Evolutionary conservation across 1,140 invertebrate species (phyloP).

Genomic region (Brevipalpus yothersi): DNA sequence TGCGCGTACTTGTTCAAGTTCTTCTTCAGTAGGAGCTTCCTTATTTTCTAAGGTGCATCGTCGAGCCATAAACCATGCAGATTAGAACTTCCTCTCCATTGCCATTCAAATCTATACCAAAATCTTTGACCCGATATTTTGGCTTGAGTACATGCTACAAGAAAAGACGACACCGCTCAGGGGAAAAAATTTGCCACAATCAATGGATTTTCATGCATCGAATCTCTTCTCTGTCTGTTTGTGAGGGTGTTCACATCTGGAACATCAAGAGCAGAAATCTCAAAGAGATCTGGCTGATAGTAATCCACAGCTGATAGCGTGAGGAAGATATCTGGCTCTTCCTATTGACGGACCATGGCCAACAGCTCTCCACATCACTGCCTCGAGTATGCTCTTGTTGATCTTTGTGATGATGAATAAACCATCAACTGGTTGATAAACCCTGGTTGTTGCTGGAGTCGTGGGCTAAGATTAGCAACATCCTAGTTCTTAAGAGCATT

Average conservation of each 20-base stretch:
- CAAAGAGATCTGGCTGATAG: not conserved
- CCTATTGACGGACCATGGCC: not conserved
- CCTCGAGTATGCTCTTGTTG: not conserved
- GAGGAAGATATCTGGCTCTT: not conserved
- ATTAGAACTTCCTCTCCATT: not conserved
- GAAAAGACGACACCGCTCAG: not conserved
- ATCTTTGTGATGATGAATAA: not conserved
- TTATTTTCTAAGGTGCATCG: not conserved
- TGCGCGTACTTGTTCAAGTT: no score
- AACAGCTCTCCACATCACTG: not conserved
- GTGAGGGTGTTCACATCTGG: not conserved
- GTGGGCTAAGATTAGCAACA: not conserved
- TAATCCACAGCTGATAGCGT: not conserved
- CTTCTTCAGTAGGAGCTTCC: not conserved
- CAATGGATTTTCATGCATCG: not conserved
- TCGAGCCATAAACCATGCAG: not conserved
- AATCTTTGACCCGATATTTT: not conserved
- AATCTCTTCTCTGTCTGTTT: not conserved
- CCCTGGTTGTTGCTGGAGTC: not conserved
- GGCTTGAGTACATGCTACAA: not conserved
- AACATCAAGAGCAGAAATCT: not conserved
- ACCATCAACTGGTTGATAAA: no score
- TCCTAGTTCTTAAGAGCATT: not conserved
- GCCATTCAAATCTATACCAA: no score
- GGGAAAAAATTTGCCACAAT: not conserved